These are phyloP conservation scores for Leptonema lineaticorne DNA, from an alignment of 1,140 invertebrate genomes.

Conservation along the genomic window DNA sequence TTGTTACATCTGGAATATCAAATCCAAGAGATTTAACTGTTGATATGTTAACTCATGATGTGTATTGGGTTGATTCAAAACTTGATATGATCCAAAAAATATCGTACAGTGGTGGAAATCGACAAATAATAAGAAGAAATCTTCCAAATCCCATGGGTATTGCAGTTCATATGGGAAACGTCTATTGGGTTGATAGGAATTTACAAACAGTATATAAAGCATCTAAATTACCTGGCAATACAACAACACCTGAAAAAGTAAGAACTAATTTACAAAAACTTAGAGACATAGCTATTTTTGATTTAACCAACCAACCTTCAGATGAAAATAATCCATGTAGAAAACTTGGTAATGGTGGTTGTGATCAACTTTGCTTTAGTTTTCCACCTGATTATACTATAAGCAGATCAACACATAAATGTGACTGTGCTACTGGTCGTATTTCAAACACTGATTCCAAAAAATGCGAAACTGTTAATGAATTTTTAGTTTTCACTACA, in stretches of 20 bases:
- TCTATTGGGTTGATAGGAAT: constrained; percentile 97
- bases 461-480: constrained; percentile 79
- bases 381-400: constrained; percentile 65
- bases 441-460: constrained; percentile 59
- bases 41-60: constrained; percentile 90
- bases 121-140: constrained; percentile 82
- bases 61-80: constrained; percentile 97
- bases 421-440: constrained; percentile 89
- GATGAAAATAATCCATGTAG: constrained; percentile 79
- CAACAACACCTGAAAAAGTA: constrained; percentile 65
- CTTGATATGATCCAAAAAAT: constrained; percentile 91
- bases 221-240: constrained; percentile 74
- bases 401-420: constrained; percentile 64
- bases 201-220: constrained; percentile 84
- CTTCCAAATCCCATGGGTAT: constrained; percentile 95
- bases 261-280: constrained; percentile 82
- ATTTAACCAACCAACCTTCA: constrained; percentile 80
- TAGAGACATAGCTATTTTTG: constrained; percentile 88
- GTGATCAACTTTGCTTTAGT: constrained; percentile 95
- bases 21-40: constrained; percentile 91
- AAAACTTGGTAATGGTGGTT: constrained; percentile 75
- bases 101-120: constrained; percentile 74
- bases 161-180: constrained; percentile 76
- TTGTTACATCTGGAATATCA: constrained; percentile 88
- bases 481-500: constrained; percentile 90